Evolutionary conservation across 2,888 invertebrate species (phyloP), one percentile per base, ranked within the genome.

Genomic region (Sialis lutaria): DNA sequence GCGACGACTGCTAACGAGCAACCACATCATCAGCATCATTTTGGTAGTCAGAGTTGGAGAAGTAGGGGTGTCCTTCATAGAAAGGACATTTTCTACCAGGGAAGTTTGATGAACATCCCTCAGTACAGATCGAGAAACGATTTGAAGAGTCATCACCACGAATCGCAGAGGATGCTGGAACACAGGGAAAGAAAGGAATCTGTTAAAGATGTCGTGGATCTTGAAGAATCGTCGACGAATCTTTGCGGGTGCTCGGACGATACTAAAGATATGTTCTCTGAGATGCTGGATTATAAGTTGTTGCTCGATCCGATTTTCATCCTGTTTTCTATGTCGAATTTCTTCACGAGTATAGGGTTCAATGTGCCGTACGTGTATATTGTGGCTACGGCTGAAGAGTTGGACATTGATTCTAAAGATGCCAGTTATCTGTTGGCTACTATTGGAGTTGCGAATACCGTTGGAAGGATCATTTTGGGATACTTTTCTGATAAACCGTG

Each of bases 341-440:
- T 98, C 63, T 80, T 88, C 60, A 92, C 92, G 40, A 93, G 90
- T 61, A 82, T 95, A 59, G 93, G 93, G 50, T 93, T 91, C 70
- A 90, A 92, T 64, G 79, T 93, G 59, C 95, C 95, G 34, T 92
- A 91, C 61, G 80, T 92, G 46, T 93, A 87, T 60, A 74, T 86
- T 50, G 80, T 82, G 55, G 75, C 84, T 43, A 77, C 82, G 67
- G 84, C 85, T 8, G 70, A 79, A 50, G 62, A 63, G 1, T 60
- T 79, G 45, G 71, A 69, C 2, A 66, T 86, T 33, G 59, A 65
- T 12, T 69, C 73, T 47, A 65, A 70, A 9, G 60, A 72, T 40
- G 77, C 83, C 5, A 78, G 82, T 55, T 79, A 77, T 57, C 69
- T 91, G 48, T 70, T 92, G 53, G 75, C 88, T 12, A 73, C 83